Conservation (phyloP, 1,140 invertebrate genomes). For the Copidosoma floridanum region DNA sequence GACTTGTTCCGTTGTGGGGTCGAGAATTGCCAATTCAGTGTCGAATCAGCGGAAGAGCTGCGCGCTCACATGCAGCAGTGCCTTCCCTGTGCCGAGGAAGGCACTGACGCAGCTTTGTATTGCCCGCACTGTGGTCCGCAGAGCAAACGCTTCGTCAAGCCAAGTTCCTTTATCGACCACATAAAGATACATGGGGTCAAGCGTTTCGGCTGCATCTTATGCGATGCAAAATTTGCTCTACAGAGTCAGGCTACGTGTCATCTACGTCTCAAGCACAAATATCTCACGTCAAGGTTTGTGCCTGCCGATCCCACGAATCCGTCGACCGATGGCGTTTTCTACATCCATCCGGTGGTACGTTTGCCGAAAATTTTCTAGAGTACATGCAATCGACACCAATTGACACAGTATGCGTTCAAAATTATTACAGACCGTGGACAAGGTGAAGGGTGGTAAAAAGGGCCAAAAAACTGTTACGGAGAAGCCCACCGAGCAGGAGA, state of each 20-base stretch:
- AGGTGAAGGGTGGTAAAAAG: conserved; percentile 18
- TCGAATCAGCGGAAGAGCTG: conserved; percentile 40
- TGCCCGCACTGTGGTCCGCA: conserved; percentile 57
- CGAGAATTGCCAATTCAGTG: conserved; percentile 42
- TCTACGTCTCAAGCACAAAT: conserved; percentile 60
- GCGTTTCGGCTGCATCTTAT: conserved; percentile 58
- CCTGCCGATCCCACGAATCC: conserved; percentile 58
- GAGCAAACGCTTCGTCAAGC: conserved; percentile 47
- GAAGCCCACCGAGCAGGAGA: conserved; percentile 42
- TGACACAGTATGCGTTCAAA: too few relatives aligned
- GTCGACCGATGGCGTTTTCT: conserved; percentile 58
- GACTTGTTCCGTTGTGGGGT: conserved; percentile 59
- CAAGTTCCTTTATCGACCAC: conserved; percentile 51
- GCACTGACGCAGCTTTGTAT: conserved; percentile 14
- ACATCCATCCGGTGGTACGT: conserved; percentile 54
- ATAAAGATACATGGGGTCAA: conserved; percentile 57
- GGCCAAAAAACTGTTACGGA: conserved; percentile 18
- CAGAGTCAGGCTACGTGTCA: conserved; percentile 54
- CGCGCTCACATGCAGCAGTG: conserved; percentile 57
- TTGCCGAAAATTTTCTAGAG: too few relatives aligned
- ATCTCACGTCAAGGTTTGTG: conserved; percentile 46
- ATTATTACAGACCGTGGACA: conserved; percentile 11
- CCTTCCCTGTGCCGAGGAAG: conserved; percentile 27
- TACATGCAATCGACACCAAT: too few relatives aligned
- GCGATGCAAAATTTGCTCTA: conserved; percentile 52